These are phyloP conservation scores for Lithophane socia DNA, from an alignment of 2,888 invertebrate species.

Conservation along the genomic window DNA sequence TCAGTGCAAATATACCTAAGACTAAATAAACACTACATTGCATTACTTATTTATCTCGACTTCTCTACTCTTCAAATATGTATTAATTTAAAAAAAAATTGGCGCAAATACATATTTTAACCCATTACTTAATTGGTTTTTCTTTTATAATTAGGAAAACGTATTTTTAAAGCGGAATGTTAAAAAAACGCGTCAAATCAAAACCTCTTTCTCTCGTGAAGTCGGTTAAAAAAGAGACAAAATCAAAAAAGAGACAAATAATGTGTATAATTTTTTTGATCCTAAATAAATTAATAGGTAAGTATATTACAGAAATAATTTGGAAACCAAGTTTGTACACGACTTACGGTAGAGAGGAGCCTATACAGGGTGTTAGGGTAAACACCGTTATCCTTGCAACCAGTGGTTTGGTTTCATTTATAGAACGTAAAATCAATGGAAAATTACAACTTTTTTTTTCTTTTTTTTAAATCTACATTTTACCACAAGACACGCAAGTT, in stretches of 20 bases:
- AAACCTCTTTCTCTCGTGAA: not conserved
- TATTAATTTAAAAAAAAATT: not conserved
- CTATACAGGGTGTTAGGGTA: no score
- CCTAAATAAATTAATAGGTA: not conserved
- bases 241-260: not conserved
- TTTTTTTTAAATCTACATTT: no score
- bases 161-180: not conserved
- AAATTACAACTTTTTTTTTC: no score
- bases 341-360: not conserved
- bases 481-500: no score
- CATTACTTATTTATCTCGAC: conserved; percentile 4
- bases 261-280: not conserved
- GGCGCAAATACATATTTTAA: not conserved
- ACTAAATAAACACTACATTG: conserved; percentile 40
- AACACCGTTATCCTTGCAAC: no score
- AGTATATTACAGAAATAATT: not conserved
- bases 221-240: not conserved
- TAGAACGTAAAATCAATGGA: no score
- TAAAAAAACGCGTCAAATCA: not conserved
- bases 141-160: not conserved
- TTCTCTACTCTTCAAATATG: not conserved
- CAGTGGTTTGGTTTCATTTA: no score
- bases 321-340: not conserved
- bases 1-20: conserved; percentile 71
- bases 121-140: not conserved